Percentiles rank a stretch among this genome's conserved stretches.
Conservation (phyloP, 2,888 invertebrate species). For the Priocnemis perturbator region DNA sequence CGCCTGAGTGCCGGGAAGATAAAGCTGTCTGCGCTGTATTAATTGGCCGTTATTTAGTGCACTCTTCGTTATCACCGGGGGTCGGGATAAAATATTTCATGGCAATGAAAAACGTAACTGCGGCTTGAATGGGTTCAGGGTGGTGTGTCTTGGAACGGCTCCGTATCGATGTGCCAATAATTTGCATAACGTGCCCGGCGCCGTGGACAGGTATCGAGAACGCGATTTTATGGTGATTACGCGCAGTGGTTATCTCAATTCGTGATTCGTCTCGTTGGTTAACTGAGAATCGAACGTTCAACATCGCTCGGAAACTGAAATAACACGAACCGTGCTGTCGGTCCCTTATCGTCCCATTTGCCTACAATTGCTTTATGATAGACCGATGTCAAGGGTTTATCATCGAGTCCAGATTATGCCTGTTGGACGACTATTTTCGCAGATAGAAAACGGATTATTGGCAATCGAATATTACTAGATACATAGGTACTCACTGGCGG, state of each 20-base stretch:
- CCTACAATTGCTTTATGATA: neutral
- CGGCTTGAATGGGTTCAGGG: neutral
- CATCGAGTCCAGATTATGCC: neutral
- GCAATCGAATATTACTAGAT: too few species aligned
- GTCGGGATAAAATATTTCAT: too few species aligned
- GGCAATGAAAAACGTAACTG: neutral
- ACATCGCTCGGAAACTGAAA: neutral
- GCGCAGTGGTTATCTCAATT: neutral
- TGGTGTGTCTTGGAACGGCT: too few species aligned
- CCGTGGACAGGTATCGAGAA: neutral
- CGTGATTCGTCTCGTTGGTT: neutral
- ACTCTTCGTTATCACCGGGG: too few species aligned
- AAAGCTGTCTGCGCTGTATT: too few species aligned
- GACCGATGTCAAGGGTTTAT: neutral
- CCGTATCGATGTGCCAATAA: neutral
- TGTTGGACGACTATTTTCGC: too few species aligned
- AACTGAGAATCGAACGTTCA: neutral
- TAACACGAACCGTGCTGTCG: neutral
- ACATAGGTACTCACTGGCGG: too few species aligned
- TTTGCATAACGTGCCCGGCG: constrained; percentile 1
- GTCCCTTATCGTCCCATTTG: neutral
- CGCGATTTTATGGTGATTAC: constrained; percentile 1
- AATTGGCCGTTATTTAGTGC: too few species aligned
- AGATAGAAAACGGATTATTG: too few species aligned
- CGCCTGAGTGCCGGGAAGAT: too few species aligned